Base-by-base conservation (phyloP, 2,797 vertebrate species). In the Pipistrellus pipistrellus region DNA sequence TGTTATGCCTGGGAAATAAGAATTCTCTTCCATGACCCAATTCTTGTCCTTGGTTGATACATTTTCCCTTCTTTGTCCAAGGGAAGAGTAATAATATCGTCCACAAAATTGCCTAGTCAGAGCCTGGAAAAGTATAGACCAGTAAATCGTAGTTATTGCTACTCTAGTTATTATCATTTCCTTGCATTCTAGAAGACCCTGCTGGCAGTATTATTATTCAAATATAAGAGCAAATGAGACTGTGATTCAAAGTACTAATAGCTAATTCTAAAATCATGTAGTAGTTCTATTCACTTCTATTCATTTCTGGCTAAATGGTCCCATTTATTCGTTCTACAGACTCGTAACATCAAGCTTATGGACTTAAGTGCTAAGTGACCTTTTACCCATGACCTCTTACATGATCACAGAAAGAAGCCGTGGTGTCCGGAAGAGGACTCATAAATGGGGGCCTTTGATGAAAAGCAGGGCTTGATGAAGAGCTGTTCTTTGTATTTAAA, bases 21-120 rank as follows among this genome's bases (percentile, higher is more conserved):
- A 73, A 96, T 96, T 96, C 87, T 96, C 78, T 90, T 66, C 55
- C 38, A 21, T 95, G 95, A 96, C 96, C 95, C 94, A 93, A 94
- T 96, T 89, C 44, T 2, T 20, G 78, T 94, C 93, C 77, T 96
- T 92, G 91, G 94, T 96, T 91, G 68, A 94, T 81, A 93, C 32
- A 73, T 78, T 81, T 82, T 83, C 41, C 57, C 9, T 69, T 91
- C 75, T 97, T 95, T 95, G 82, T 96, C 96, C 55, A 27, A 27
- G 46, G 32, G n/a, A 91, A 91, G 73, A 94, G 92, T 68, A 93
- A 95, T 73, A 80, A 75, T 73, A 15, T 55, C 21, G 3, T 55
- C 8, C 53, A 46, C 30, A 53, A 81, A 77, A 85, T 78, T 11
- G 8, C 44, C n/a, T 72, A 41, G 8, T 75, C 73, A 68, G 72